Evolutionary conservation across 2,797 vertebrate species (phyloP).

Genomic region (Acrossocheilus wenchowensis): DNA sequence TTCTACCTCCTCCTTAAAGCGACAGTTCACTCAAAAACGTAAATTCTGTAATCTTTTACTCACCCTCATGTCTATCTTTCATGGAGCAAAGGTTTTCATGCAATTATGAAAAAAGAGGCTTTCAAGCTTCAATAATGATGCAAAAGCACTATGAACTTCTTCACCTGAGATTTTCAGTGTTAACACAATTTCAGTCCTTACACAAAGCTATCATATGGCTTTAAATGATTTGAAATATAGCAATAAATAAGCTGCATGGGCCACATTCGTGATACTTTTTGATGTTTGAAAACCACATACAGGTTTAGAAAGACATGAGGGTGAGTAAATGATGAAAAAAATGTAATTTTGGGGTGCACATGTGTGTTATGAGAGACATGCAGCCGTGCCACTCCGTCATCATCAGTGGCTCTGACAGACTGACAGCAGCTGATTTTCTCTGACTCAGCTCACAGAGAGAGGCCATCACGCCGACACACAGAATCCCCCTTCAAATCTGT

Average conservation of each 20-base stretch:
- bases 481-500: conserved; percentile 60
- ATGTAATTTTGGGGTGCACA: neutral
- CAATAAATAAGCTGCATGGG: neutral
- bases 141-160: neutral
- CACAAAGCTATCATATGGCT: neutral
- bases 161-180: neutral
- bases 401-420: conserved; percentile 73
- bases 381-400: conserved; percentile 69
- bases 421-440: conserved; percentile 67
- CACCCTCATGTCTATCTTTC: neutral
- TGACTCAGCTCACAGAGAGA: conserved; percentile 66
- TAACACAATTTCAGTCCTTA: neutral
- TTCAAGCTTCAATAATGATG: neutral
- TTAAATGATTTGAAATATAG: neutral
- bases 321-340: neutral
- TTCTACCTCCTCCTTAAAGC: neutral
- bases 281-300: neutral
- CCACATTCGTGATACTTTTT: neutral
- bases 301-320: neutral
- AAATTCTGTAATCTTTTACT: neutral
- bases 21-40: neutral
- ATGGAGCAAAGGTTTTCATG: neutral
- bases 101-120: neutral
- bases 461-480: conserved; percentile 28
- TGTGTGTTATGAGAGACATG: conserved; percentile 55